Evolutionary conservation across 2,888 invertebrate species (phyloP).

Genomic region (Drosophila quasianomalipes): DNA sequence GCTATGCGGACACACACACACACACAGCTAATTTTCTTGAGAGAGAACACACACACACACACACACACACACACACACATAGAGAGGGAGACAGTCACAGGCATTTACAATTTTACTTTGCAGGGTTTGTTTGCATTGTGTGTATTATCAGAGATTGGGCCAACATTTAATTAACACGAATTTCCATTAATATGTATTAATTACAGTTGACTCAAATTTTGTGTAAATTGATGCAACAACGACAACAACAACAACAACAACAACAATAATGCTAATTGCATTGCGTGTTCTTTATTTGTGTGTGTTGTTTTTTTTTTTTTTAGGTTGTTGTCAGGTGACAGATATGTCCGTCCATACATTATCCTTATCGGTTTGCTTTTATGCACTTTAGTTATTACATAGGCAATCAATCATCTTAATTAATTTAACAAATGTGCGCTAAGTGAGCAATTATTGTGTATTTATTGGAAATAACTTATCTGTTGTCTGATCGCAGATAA

Average conservation of each 20-base stretch:
- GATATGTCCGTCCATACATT: conserved; percentile 11
- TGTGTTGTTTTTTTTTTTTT: conserved; percentile 9
- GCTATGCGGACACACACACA: conserved; percentile 17
- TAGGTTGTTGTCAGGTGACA: conserved; percentile 31
- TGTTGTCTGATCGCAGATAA: not conserved
- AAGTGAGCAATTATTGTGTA: conserved; percentile 4
- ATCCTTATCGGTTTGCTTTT: conserved; percentile 4
- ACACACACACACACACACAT: not conserved
- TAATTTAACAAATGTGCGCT: conserved; percentile 5
- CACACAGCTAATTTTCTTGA: conserved; percentile 10
- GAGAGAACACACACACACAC: not conserved
- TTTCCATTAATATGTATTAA: conserved; percentile 81
- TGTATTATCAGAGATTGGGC: conserved; percentile 23
- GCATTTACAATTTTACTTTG: not conserved
- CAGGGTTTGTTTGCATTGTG: conserved; percentile 2
- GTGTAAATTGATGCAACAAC: conserved; percentile 50
- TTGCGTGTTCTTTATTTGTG: conserved; percentile 18
- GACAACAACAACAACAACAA: conserved; percentile 25
- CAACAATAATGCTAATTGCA: conserved; percentile 41
- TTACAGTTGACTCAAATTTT: conserved; percentile 74
- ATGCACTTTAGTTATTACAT: not conserved
- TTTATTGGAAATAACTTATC: not conserved
- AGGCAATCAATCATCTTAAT: conserved; percentile 24
- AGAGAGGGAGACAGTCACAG: not conserved
- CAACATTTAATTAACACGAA: conserved; percentile 83